Evolutionary conservation across 2,888 invertebrate genomes (phyloP).

Genomic region (Nemapogon koenigi): DNA sequence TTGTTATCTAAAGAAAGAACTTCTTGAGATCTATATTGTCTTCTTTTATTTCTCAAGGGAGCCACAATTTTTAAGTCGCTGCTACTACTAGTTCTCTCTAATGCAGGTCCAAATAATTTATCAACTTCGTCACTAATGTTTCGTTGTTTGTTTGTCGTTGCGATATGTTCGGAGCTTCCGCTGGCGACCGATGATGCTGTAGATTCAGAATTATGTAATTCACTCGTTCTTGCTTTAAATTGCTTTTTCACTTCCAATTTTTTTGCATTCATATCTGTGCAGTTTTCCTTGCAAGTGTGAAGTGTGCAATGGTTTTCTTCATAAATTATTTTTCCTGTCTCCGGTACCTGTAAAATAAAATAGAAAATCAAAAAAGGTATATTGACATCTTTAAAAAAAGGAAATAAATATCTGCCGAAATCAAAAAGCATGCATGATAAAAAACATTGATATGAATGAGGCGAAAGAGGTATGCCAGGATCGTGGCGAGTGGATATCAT

Average conservation of each 20-base stretch:
- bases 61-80: constrained; percentile 43
- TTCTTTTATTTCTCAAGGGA: constrained; percentile 41
- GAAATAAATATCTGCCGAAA: no score
- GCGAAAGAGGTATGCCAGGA: no score
- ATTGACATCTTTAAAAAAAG: constrained; percentile 16
- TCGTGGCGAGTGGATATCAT: no score
- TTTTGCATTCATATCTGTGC: background rate
- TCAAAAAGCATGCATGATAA: no score
- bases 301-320: constrained; percentile 40
- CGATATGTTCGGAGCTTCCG: constrained; percentile 41
- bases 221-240: constrained; percentile 27
- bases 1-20: constrained; percentile 33
- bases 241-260: constrained; percentile 27
- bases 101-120: constrained; percentile 40
- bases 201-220: constrained; percentile 33
- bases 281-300: background rate
- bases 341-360: no score
- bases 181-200: constrained; percentile 37
- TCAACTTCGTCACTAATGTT: constrained; percentile 41
- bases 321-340: constrained; percentile 37
- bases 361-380: constrained; percentile 13
- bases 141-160: constrained; percentile 26
- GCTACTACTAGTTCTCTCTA: constrained; percentile 51
- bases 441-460: no score
- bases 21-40: constrained; percentile 56